Evolutionary conservation across 2,888 invertebrate species (phyloP).

Genomic region (Drosophila kanekoi): DNA sequence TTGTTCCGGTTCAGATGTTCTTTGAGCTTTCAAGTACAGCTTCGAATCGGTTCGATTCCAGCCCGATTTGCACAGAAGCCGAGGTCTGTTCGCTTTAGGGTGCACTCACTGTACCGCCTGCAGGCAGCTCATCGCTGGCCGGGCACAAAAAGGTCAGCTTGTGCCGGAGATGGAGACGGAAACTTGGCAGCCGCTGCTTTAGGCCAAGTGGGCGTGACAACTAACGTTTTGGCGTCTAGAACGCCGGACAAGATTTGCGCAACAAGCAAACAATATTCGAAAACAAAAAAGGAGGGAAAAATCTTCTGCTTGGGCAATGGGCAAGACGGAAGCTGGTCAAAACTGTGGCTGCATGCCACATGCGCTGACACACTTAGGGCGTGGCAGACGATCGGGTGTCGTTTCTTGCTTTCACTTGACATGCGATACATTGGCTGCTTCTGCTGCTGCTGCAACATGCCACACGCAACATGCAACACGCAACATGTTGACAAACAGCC

Average conservation of each 20-base stretch:
- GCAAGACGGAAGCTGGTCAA: slow-evolving; percentile 36
- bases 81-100: neutral
- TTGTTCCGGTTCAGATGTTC: no score
- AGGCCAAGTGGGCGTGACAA: slow-evolving; percentile 59
- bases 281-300: neutral
- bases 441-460: slow-evolving; percentile 24
- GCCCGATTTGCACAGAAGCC: no score
- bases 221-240: slow-evolving; percentile 54
- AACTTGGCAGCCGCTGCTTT: slow-evolving; percentile 3
- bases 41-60: no score
- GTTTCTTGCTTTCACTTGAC: slow-evolving; percentile 54
- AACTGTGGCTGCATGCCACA: slow-evolving; percentile 2
- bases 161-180: neutral
- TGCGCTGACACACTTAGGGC: slow-evolving; percentile 38
- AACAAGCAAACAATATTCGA: neutral
- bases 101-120: neutral
- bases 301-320: slow-evolving; percentile 24
- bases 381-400: slow-evolving; percentile 29
- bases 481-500: slow-evolving; percentile 35
- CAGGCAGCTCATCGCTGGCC: slow-evolving; percentile 13
- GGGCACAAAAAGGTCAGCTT: slow-evolving; percentile 64
- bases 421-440: slow-evolving; percentile 30
- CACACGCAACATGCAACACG: slow-evolving; percentile 23
- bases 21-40: no score
- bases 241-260: slow-evolving; percentile 3